These are phyloP conservation scores for Umimayanthus kanabou DNA, from an alignment of 92 coral and sea anemone genomes.

Conservation along the genomic window DNA sequence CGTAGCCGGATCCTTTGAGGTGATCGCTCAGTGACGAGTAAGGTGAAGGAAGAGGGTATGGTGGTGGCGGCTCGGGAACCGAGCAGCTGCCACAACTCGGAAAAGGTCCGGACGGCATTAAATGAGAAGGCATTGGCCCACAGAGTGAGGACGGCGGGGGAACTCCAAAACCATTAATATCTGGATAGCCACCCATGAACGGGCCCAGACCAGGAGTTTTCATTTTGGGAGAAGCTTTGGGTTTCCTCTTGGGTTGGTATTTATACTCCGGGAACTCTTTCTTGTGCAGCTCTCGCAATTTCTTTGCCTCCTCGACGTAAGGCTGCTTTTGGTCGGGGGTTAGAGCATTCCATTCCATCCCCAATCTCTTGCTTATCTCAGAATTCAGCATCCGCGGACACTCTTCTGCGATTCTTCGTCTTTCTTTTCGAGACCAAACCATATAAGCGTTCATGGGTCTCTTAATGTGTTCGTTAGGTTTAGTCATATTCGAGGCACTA, in stretches of 20 bases:
- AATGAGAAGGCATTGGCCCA: slow-evolving; percentile 76
- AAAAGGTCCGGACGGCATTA: slow-evolving; percentile 75
- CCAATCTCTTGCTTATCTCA: slow-evolving; percentile 97
- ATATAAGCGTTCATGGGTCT: slow-evolving; percentile 99
- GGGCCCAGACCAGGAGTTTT: slow-evolving; percentile 82
- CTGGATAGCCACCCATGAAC: slow-evolving; percentile 74
- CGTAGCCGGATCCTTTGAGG: slow-evolving; percentile 64
- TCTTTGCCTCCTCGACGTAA: slow-evolving; percentile 95
- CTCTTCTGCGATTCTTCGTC: slow-evolving; percentile 97
- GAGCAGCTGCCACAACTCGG: slow-evolving; percentile 76
- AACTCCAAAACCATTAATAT: slow-evolving; percentile 71
- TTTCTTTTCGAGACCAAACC: slow-evolving; percentile 99
- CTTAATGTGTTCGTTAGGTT: slow-evolving; percentile 92
- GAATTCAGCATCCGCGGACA: slow-evolving; percentile 99
- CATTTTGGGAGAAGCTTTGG: slow-evolving; percentile 79
- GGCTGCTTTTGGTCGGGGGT: slow-evolving; percentile 91
- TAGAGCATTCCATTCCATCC: slow-evolving; percentile 96
- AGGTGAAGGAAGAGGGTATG: slow-evolving; percentile 77
- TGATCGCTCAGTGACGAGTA: slow-evolving; percentile 69
- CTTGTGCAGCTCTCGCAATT: slow-evolving; percentile 90
- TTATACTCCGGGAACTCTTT: slow-evolving; percentile 98
- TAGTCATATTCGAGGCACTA: slow-evolving; percentile 65
- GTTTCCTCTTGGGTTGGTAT: slow-evolving; percentile 96
- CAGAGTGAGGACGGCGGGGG: slow-evolving; percentile 82
- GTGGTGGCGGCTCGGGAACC: slow-evolving; percentile 81